Conservation (phyloP, 2,797 vertebrate species). For the Xenops minutus region DNA sequence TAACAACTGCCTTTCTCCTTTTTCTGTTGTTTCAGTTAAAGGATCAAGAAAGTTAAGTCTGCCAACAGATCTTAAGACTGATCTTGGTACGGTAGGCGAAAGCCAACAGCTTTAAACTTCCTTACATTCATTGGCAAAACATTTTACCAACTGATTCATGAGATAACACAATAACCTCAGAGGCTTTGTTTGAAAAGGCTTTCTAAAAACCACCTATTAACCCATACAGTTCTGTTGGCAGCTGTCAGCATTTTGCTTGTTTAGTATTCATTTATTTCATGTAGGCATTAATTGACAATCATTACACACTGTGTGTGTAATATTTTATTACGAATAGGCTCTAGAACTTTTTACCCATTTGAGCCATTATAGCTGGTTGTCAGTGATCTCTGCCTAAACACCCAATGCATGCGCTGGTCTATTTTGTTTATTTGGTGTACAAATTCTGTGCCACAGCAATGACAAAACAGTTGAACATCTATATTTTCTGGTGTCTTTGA, state of each 20-base stretch:
- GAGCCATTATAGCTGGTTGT: conserved; percentile 13
- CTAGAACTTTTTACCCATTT: conserved; percentile 5
- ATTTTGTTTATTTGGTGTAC: conserved; percentile 7
- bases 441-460: not conserved
- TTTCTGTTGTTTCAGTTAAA: conserved; percentile 99
- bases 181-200: conserved; percentile 65
- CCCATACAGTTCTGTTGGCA: conserved; percentile 82
- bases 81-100: conserved; percentile 99
- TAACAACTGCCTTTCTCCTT: conserved; percentile 82
- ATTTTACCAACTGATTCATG: conserved; percentile 73
- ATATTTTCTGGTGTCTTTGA: not conserved
- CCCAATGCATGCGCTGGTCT: conserved; percentile 8
- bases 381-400: conserved; percentile 7
- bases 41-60: conserved; percentile 99
- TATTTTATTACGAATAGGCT: conserved; percentile 51
- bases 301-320: conserved; percentile 62
- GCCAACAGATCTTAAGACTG: conserved; percentile 99
- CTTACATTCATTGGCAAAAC: conserved; percentile 75
- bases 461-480: not conserved
- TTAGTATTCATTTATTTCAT: conserved; percentile 65
- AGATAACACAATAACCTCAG: conserved; percentile 65
- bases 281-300: conserved; percentile 57
- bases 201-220: conserved; percentile 73
- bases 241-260: conserved; percentile 74
- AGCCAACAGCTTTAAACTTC: conserved; percentile 88